Base-by-base conservation (phyloP, 2,113 vertebrate genomes). In the Nothoprocta pentlandii region DNA sequence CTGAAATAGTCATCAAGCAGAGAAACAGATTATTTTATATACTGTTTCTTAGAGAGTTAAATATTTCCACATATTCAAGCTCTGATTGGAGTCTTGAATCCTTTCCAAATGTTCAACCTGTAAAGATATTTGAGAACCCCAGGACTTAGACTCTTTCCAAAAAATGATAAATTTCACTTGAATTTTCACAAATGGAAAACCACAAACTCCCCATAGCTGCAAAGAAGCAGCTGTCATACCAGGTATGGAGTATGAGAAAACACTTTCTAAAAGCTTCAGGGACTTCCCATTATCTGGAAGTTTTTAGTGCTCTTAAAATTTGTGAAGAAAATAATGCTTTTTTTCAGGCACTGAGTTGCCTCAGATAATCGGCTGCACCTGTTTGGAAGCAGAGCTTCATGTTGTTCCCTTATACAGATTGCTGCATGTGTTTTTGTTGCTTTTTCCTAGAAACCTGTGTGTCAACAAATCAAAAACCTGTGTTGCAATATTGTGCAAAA, bases 91-190 rank as follows among this genome's bases (percentile, higher is more conserved):
- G 94, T 96, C 90, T 96, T 98, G 96, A 96, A 94, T 96, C 63
- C 36, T 95, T 96, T 97, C 96, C 96, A 97, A 97, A 95, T 96
- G 94, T 95, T 97, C 94, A 97, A 97, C 94, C 95, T 97, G 92
- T 97, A 97, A 98, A 97, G 97, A 97, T 96, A 97, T 97, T 97
- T 97, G 96, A 97, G 97, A 97, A 97, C 73, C 95, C 90, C 90
- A 95, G 86, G 90, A 96, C 92, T 96, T 96, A 70, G 46, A 66
- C 87, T 94, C 91, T 93, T 93, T 88, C 92, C 95, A 90, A 95
- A 97, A 96, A 97, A 97, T 95, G 95, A 96, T 96, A 97, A 89
- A 97, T 96, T 98, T 97, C 92, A 93, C 89, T 97, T 97, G 93
- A 95, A 97, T 95, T 96, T 97, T 98, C 96, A 97, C 95, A 98